phyloP scores from a whole-genome alignment of 53 echinoderm and acorn worm species.

The Henricia sp. region DNA sequence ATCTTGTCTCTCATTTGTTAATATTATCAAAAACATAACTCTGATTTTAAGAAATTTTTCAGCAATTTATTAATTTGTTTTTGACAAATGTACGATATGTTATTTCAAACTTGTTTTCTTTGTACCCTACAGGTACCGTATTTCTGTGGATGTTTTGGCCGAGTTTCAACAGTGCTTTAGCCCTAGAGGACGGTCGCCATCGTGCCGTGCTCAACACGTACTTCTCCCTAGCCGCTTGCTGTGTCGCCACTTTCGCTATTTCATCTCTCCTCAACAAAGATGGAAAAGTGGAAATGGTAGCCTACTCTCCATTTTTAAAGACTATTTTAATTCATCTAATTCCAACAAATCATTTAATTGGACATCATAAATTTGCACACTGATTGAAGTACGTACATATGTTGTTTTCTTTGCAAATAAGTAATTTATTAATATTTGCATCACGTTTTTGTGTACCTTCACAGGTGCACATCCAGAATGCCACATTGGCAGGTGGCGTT shows the following conservation, averaged over 20 bases:
- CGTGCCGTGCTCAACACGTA: slow-evolving; percentile 98
- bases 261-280: slow-evolving; percentile 81
- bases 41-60: no score
- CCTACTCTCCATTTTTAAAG: no score
- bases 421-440: not conserved
- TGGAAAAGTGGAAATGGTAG: slow-evolving; percentile 97
- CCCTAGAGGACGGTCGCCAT: slow-evolving; percentile 80
- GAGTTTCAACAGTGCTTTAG: slow-evolving; percentile 97
- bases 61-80: no score
- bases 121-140: slow-evolving; percentile 72
- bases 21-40: no score
- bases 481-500: slow-evolving; percentile 93
- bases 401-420: not conserved
- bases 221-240: slow-evolving; percentile 95
- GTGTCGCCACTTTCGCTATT: slow-evolving; percentile 83
- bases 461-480: slow-evolving; percentile 96
- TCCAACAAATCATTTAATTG: no score
- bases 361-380: no score
- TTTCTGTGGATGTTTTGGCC: slow-evolving; percentile 99
- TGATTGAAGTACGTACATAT: no score
- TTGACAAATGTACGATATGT: no score
- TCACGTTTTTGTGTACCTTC: not conserved
- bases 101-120: no score
- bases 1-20: no score
- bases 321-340: no score